A percentile compares a stretch with the other conserved stretches of the same genome.
Conservation (phyloP, 2,888 invertebrate species). For the Blastobasis adustella region DNA sequence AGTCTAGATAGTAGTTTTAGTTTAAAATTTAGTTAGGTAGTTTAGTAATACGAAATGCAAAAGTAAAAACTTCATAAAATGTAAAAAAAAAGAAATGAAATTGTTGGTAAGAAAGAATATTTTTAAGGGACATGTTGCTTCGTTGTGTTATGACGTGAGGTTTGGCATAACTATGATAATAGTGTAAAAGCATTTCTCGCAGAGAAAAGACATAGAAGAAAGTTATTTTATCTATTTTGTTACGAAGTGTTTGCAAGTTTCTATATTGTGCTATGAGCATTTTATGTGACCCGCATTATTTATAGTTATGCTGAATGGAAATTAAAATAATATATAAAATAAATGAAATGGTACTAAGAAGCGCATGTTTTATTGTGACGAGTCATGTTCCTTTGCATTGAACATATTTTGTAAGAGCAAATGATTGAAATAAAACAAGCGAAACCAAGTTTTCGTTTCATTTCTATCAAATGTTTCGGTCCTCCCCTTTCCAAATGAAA, state of each 20-base stretch:
- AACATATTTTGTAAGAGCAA: constrained; percentile 76
- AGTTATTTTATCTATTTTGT: constrained; percentile 74
- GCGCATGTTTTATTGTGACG: constrained; percentile 75
- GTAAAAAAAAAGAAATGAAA: constrained; percentile 76
- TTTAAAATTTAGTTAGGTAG: constrained; percentile 73
- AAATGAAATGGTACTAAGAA: constrained; percentile 74
- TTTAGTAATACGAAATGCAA: constrained; percentile 76
- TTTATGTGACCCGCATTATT: constrained; percentile 73
- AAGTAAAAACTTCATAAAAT: constrained; percentile 73
- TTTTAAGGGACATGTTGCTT: constrained; percentile 77
- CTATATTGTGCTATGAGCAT: constrained; percentile 75
- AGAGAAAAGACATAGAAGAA: constrained; percentile 64
- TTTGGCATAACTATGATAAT: constrained; percentile 75
- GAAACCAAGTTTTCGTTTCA: constrained; percentile 60
- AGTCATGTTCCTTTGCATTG: constrained; percentile 76
- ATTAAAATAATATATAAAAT: constrained; percentile 71
- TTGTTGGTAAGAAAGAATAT: constrained; percentile 78
- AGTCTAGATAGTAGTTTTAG: constrained; percentile 76
- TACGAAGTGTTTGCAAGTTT: constrained; percentile 75
- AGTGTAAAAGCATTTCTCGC: constrained; percentile 64
- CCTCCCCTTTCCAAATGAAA: too few relatives aligned
- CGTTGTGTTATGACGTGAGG: constrained; percentile 69
- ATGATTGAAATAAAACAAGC: constrained; percentile 76
- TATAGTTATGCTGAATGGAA: constrained; percentile 74
- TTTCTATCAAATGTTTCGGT: constrained; percentile 29